Evolutionary conservation across 2,888 invertebrate species (phyloP), one percentile per base, ranked within the genome.

Genomic region (Junonia oenone): DNA sequence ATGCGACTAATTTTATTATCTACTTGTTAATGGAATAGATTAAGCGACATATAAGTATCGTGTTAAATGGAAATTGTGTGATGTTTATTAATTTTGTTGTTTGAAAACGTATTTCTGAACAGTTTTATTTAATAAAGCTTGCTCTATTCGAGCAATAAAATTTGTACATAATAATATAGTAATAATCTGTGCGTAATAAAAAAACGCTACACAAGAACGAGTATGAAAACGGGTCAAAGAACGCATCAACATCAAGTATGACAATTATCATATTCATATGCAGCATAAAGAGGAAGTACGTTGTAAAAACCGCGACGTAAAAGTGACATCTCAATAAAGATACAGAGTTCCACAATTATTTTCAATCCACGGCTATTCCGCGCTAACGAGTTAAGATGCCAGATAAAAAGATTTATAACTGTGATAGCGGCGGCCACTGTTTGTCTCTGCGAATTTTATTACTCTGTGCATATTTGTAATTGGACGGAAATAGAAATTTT

Each of bases 341-440:
- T 46, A 29, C 45, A 45, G 31, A 33, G 31, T 11, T 46, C 11
- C 17, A 40, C 15, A 26, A 29, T 35, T 13, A 27, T 50, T 40
- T 38, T 29, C 17, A 27, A 22, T 35, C 38, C 35, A 9, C n/a
- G 33, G 27, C 38, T 31, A 29, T 38, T 40, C n/a, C 38, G n/a
- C 9, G 22, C 48, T 35, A 48, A 48, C 48, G 38, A 50, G 38
- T 50, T 15, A 15, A 50, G 50, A 50, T 50, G 15, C 15, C n/a
- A 27, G 50, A 50, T 50, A 38, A 50, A 37, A 33, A 50, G 38
- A 50, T 50, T 50, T 40, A 50, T 38, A 48, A 13, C 19, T 0
- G 11, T 11, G 48, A 48, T 48, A 48, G 22, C 14, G 22, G n/a
- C 48, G 38, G 9, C 15, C 37, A 15, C 15, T 49, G 17, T 29